Evolutionary conservation across 2,888 invertebrate species (phyloP), one percentile per base, ranked within the genome.

Genomic region (Parasteatoda lunata): DNA sequence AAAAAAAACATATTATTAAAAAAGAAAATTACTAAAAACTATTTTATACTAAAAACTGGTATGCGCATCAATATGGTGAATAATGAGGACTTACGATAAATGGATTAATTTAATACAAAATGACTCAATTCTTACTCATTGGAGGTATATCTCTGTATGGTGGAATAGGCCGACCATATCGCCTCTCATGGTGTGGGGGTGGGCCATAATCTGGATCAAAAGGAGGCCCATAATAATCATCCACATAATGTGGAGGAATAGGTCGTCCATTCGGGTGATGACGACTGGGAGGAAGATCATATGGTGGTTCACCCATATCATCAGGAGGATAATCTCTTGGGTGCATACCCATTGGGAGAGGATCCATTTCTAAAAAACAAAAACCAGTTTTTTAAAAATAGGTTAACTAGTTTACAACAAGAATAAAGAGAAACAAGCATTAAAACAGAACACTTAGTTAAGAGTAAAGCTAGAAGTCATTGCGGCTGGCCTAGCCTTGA

Each of bases 151-250:
- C 80, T 71, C 85, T 80, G 30, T 66, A 86, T 5, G 84, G 77
- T 49, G 64, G 69, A 47, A 71, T 77, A 84, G 90, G 90, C n/a
- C 91, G 92, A n/a, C 91, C 91, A 71, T 79, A 88, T 0, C 75
- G 70, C 0, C 54, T 54, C 51, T 91, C 88, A 89, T 91, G 91
- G 78, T 92, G 92, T n/a, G 92, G 92, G 92, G 85, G 52, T 76
- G 77, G 59, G 65, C 82, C 75, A 82, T 76, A 88, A 6, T 88
- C 84, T 30, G 77, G 87, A 15, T 78, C 84, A 11, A 90, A 91
- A 5, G 91, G 91, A 52, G 91, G 90, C 7, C 91, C 90, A 85
- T 91, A 91, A 47, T 80, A 83, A 3, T 86, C 84, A 59, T 84
- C 88, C 69, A 76, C 75, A 64, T 73, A 88, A 49, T 70, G 88